Conservation (phyloP, 2,113 vertebrate species). For the Ceuthmochares aereus region DNA sequence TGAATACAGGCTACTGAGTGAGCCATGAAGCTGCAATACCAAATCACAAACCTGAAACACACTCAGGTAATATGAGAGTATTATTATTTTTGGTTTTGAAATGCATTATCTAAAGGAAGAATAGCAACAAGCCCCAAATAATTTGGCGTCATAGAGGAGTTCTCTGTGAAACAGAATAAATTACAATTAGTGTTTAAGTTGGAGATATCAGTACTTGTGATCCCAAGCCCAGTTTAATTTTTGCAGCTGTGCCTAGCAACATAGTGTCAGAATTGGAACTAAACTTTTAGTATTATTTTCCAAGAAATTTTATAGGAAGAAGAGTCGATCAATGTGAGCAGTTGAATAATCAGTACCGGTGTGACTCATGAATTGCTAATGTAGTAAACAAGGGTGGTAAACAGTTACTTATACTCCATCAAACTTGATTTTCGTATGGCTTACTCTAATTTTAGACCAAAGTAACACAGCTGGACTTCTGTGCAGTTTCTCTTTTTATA, state of each 20-base stretch:
- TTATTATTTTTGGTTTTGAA: not conserved
- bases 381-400: not conserved
- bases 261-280: not conserved
- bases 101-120: not conserved
- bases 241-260: not conserved
- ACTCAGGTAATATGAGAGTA: not conserved
- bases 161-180: not conserved
- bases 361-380: not conserved
- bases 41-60: not conserved
- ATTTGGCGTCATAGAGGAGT: not conserved
- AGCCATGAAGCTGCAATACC: not conserved
- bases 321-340: not conserved
- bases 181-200: not conserved
- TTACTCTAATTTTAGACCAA: not conserved
- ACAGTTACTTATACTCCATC: not conserved
- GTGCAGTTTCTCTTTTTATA: not conserved
- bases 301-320: not conserved
- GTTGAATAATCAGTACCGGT: not conserved
- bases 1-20: not conserved
- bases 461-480: constrained; percentile 33
- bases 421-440: not conserved
- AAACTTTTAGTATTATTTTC: not conserved
- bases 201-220: not conserved
- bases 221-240: accelerated
- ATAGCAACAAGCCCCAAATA: not conserved